Evolutionary conservation across 2,888 invertebrate genomes (phyloP), one percentile per base, ranked within the genome.

Genomic region (Bellardia pandia): DNA sequence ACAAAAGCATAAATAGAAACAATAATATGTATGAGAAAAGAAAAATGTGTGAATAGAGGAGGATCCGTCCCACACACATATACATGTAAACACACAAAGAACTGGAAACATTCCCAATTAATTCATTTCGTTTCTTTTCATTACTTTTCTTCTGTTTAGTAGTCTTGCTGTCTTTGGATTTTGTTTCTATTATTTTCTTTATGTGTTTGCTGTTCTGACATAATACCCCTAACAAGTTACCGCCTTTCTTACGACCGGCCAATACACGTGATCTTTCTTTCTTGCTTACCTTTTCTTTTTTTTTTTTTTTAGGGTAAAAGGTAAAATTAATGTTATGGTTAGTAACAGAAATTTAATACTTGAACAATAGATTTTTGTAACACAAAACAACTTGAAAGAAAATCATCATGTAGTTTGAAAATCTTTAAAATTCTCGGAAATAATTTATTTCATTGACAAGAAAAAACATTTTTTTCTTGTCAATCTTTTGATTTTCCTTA

Each of bases 191-290:
- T 42, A 51, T 60, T 58, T 64, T 56, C 13, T 71, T 71, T 71
- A 7, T 71, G 56, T 83, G 42, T 53, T 66, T 23, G 58, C 48
- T 74, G 23, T 69, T 69, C 85, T 85, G 87, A 85, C 87, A 87
- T 87, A 87, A 87, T 87, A 78, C 23, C 74, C 85, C 81, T 87
- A 81, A 87, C 87, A 87, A 87, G 85, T 85, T 85, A 87, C 87
- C 87, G 87, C 87, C 87, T 87, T 77, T 16, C 60, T 48, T 37
- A 37, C 6, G 37, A 5, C 37, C 37, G 37, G 45, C 45, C 62
- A 69, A 64, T 60, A 78, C 84, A 78, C 85, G 87, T 85, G 87
- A 58, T 78, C 68, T 78, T 53, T 62, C 8, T 16, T 81, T 48
- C 51, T 51, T 53, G 51, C 16, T 4, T 14, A 1, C 42, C 8